Evolutionary conservation across 1,140 invertebrate species (phyloP).

Genomic region (Drosophila athabasca): DNA sequence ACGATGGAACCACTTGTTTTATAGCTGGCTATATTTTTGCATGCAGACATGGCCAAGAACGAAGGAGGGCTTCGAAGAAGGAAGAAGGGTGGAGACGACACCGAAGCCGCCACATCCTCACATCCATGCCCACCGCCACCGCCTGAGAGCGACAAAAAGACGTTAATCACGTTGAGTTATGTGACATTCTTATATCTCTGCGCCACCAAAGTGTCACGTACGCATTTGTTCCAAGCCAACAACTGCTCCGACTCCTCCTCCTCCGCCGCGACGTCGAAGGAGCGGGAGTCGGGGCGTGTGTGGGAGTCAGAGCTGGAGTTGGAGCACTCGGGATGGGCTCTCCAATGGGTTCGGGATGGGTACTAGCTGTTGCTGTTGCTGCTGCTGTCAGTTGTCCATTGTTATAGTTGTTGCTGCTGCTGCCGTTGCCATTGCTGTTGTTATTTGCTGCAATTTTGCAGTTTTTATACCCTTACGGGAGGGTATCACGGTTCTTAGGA

Average conservation of each 20-base stretch:
- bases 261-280: neutral
- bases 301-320: neutral
- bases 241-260: constrained; percentile 9
- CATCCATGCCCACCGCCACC: neutral
- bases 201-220: constrained; percentile 81
- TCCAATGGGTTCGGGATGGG: constrained; percentile 7
- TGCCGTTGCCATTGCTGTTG: constrained; percentile 37
- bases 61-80: neutral
- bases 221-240: constrained; percentile 73
- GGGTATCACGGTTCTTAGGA: too few relatives aligned
- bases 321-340: neutral
- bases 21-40: constrained; percentile 72
- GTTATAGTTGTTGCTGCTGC: constrained; percentile 34
- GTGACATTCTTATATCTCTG: constrained; percentile 80
- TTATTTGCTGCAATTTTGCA: constrained; percentile 73
- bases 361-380: constrained; percentile 9
- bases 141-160: constrained; percentile 64
- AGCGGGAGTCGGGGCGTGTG: constrained; percentile 1
- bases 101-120: neutral
- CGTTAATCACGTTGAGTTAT: constrained; percentile 81
- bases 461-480: constrained; percentile 25
- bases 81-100: constrained; percentile 5
- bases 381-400: constrained; percentile 53
- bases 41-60: constrained; percentile 29
- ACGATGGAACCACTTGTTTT: constrained; percentile 65